Evolutionary conservation across 2,888 invertebrate genomes (phyloP).

Genomic region (Exocentrus adspersus): DNA sequence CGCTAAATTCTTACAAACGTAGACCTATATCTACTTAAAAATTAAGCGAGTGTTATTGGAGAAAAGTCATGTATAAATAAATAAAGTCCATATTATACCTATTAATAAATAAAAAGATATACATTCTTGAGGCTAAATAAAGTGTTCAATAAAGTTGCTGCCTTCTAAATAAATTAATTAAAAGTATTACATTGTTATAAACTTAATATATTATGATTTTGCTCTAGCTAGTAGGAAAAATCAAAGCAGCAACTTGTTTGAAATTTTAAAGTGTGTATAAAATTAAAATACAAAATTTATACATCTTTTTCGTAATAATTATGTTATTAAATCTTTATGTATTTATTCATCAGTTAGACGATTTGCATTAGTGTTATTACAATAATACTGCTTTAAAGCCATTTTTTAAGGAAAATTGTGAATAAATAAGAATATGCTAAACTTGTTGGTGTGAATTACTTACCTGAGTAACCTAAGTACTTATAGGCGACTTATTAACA

Average conservation of each 20-base stretch:
- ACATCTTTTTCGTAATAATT: constrained; percentile 59
- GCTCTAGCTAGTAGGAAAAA: constrained; percentile 51
- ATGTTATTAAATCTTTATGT: constrained; percentile 59
- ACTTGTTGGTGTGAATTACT: background rate
- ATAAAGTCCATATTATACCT: constrained; percentile 33
- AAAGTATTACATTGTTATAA: constrained; percentile 57
- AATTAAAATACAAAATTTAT: constrained; percentile 55
- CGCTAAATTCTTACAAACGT: background rate
- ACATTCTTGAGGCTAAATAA: constrained; percentile 38
- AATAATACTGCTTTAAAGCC: constrained; percentile 64
- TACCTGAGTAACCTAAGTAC: background rate
- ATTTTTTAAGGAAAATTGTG: constrained; percentile 64
- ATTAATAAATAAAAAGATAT: constrained; percentile 41
- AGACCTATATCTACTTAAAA: background rate
- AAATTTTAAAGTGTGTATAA: constrained; percentile 51
- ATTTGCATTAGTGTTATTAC: constrained; percentile 64
- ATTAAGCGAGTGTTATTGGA: constrained; percentile 10
- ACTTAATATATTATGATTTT: constrained; percentile 54
- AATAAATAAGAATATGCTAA: constrained; percentile 56
- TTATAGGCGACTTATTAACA: no score
- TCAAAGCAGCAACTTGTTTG: constrained; percentile 55
- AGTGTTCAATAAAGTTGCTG: constrained; percentile 56
- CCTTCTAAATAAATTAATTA: constrained; percentile 46
- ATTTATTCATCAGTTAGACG: constrained; percentile 60
- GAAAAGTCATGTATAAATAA: constrained; percentile 15